Conservation (phyloP, 2,888 invertebrate species). For the Odontomyia ornata region DNA sequence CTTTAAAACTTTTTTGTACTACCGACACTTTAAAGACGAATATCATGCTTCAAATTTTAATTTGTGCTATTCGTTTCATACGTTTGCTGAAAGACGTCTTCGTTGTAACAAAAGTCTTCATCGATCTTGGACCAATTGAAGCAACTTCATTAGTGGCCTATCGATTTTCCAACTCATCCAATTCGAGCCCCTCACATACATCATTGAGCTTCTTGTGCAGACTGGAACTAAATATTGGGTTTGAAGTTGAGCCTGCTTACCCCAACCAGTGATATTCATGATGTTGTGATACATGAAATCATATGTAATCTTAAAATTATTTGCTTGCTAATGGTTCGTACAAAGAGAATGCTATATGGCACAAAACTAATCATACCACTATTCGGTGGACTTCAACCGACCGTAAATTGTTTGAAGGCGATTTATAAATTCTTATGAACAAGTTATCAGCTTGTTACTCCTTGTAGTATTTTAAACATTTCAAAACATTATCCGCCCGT, state of each 20-base stretch:
- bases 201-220: conserved; percentile 62
- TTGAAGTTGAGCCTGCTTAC: conserved; percentile 58
- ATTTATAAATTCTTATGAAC: conserved; percentile 55
- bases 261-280: conserved; percentile 59
- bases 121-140: conserved; percentile 3
- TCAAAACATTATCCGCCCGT: conserved; percentile 7
- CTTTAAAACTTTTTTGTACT: no score
- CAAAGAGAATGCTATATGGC: conserved; percentile 58
- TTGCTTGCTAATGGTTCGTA: conserved; percentile 61
- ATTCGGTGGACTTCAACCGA: conserved; percentile 60
- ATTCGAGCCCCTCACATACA: conserved; percentile 57
- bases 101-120: neutral
- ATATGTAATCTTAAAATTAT: conserved; percentile 63
- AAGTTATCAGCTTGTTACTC: neutral
- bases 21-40: neutral
- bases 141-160: conserved; percentile 42
- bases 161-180: conserved; percentile 55
- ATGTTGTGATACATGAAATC: conserved; percentile 65
- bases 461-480: conserved; percentile 8
- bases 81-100: neutral
- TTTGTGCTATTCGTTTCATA: neutral
- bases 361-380: conserved; percentile 60
- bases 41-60: neutral
- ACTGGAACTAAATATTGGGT: conserved; percentile 58
- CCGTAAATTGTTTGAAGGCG: conserved; percentile 60